Evolutionary conservation across 1,140 invertebrate species (phyloP), one percentile per base, ranked within the genome.

Genomic region (Paralvinella palmiformis): DNA sequence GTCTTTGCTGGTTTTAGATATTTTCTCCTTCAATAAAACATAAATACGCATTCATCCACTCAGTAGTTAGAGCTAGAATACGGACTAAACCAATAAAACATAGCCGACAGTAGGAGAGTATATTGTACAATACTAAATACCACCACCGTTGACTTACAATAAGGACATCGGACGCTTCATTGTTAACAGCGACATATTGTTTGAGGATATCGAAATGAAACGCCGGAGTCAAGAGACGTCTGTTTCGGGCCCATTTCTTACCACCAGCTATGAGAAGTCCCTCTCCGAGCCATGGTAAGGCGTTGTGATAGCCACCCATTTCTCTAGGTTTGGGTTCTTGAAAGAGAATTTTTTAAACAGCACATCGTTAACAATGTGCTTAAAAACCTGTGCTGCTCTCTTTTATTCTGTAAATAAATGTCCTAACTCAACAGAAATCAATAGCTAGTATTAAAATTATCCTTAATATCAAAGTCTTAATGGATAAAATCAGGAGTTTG

Each of bases 141-240:
- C 24, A 35, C 20, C n/a, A 45, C 50, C 53, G 6, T 24, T 20
- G 3, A 55, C 27, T 45, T 29, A 60, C 44, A 48, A 69, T 13
- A 62, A 33, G 45, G 17, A 45, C 22, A 24, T 74, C 73, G 22
- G 66, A 67, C 27, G 66, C 66, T n/a, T 66, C 52, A 62, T 88
- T 88, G 74, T 94, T 91, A 2, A 93, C 84, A 31, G 86, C 85
- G 4, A 91, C 74, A 71, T 94, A 94, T 64, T 89, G 86, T 68
- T 94, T 89, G 44, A 95, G 81, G 53, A 94, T 91, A 63, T 88
- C 86, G 71, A 92, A 92, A 79, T 94, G 92, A 77, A 95, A 94
- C 0, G 91, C 88, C 17, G 91, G 91, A 2, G 91, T 94, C 4
- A 95, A 88, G 68, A 95, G 85, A 79, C 93, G 91, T 62, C 92